phyloP scores from a whole-genome alignment of 37 sponge, comb jelly and placozoan genomes.

The Crambe crambe region DNA sequence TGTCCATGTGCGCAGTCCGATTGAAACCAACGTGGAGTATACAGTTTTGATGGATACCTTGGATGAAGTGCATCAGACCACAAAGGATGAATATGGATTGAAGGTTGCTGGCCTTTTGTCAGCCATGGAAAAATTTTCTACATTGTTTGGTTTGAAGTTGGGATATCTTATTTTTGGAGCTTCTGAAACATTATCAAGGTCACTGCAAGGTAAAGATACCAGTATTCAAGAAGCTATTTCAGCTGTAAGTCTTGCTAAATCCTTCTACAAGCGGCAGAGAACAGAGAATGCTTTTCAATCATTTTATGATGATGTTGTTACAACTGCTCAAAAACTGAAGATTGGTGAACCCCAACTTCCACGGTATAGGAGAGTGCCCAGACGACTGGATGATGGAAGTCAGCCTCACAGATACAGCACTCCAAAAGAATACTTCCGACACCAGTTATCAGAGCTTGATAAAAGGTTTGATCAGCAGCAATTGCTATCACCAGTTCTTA shows the following conservation, averaged over 20 bases:
- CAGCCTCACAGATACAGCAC: conserved; percentile 15
- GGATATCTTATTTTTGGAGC: conserved; percentile 36
- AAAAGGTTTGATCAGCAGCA: conserved; percentile 24
- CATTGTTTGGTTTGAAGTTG: conserved; percentile 48
- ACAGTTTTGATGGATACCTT: conserved; percentile 42
- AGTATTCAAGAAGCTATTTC: conserved; percentile 36
- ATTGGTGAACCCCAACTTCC: conserved; percentile 11
- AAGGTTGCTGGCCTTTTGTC: neutral
- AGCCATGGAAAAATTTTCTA: conserved; percentile 31
- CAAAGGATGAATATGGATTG: conserved; percentile 52
- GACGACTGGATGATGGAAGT: conserved; percentile 12
- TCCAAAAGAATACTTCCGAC: conserved; percentile 22
- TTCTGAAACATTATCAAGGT: conserved; percentile 33
- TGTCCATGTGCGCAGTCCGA: too few species aligned
- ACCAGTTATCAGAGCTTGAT: neutral
- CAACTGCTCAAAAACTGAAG: neutral
- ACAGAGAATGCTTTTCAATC: conserved; percentile 16
- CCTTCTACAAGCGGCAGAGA: conserved; percentile 23
- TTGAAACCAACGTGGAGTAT: too few species aligned
- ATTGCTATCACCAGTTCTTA: conserved; percentile 7
- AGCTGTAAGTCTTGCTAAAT: conserved; percentile 3
- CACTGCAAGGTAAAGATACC: conserved; percentile 43
- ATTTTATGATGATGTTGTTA: conserved; percentile 26
- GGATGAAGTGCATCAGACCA: conserved; percentile 40
- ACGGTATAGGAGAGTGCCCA: conserved; percentile 34